These are phyloP conservation scores for Channa maculata DNA, from an alignment of 2,113 vertebrate species.

Conservation along the genomic window DNA sequence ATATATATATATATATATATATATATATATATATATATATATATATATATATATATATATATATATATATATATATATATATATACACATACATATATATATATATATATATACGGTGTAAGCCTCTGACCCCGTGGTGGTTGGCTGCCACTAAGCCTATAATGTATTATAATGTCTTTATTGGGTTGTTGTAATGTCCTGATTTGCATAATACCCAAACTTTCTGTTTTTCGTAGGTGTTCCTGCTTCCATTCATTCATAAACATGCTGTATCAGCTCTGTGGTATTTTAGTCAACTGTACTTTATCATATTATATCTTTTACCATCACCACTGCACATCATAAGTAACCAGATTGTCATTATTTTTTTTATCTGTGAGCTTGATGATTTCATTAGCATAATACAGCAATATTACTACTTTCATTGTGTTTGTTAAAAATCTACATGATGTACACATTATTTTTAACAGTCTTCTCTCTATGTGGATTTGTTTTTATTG, in stretches of 20 bases:
- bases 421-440: background rate
- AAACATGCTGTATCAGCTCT: background rate
- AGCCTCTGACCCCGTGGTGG: too few relatives aligned
- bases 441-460: background rate
- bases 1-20: too few relatives aligned
- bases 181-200: slow-evolving; percentile 8
- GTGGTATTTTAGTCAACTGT: background rate
- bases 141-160: too few relatives aligned
- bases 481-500: background rate
- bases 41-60: too few relatives aligned
- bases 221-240: background rate
- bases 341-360: background rate
- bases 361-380: background rate
- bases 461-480: background rate
- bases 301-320: background rate
- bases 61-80: too few relatives aligned
- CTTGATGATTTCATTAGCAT: background rate
- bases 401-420: background rate
- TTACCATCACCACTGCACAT: background rate
- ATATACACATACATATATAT: too few relatives aligned
- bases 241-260: slow-evolving; percentile 2
- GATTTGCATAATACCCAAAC: background rate
- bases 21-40: too few relatives aligned
- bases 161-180: slow-evolving; percentile 5
- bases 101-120: too few relatives aligned